These are phyloP conservation scores for Hippocampus mohnikei DNA, from an alignment of 2,113 vertebrate species.

Conservation along the genomic window DNA sequence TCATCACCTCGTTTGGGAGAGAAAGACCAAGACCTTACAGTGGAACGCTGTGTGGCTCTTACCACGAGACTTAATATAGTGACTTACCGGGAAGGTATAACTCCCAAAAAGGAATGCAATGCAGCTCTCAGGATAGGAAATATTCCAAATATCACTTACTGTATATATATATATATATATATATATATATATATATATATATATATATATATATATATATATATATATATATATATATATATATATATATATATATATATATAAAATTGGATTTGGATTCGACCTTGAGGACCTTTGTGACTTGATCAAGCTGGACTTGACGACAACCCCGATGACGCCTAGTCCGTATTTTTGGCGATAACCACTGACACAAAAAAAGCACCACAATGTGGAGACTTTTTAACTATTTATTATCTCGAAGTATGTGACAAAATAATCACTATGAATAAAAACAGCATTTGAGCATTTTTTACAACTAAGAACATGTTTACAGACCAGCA, in stretches of 20 bases:
- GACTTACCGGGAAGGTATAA: neutral
- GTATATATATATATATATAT: too few species aligned
- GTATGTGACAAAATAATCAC: slow-evolving; percentile 75
- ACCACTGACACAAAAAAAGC: neutral
- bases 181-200: too few species aligned
- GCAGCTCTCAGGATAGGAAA: neutral
- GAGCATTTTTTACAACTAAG: slow-evolving; percentile 79
- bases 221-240: too few species aligned
- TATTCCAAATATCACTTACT: neutral
- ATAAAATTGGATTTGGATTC: too few species aligned
- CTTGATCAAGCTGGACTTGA: too few species aligned
- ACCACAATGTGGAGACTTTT: slow-evolving; percentile 38
- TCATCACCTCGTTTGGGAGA: slow-evolving; percentile 19
- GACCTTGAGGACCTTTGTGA: too few species aligned
- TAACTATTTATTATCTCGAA: slow-evolving; percentile 75
- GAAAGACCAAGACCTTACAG: slow-evolving; percentile 20
- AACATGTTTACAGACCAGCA: slow-evolving; percentile 91
- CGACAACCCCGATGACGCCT: too few species aligned
- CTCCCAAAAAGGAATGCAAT: neutral
- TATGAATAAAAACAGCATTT: slow-evolving; percentile 74
- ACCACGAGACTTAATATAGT: neutral
- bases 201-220: too few species aligned
- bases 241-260: too few species aligned
- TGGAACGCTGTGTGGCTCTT: slow-evolving; percentile 13
- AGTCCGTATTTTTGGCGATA: neutral